Percentiles rank a stretch among this genome's conserved stretches.
These are phyloP conservation scores for Andrena fulva DNA, from an alignment of 2,888 invertebrate species.

Conservation along the genomic window DNA sequence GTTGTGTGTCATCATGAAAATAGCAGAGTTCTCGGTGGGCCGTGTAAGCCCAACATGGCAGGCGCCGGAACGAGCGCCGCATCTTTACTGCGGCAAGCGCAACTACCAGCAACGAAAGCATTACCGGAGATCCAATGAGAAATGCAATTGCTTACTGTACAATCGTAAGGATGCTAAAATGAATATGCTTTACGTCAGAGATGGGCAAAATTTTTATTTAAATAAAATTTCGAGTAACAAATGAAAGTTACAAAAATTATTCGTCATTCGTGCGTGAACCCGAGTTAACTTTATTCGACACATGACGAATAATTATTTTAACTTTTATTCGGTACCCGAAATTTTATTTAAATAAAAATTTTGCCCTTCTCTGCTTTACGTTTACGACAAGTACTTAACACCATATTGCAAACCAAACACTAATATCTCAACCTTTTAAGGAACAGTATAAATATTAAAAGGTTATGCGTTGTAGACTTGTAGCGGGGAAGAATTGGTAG, in stretches of 20 bases:
- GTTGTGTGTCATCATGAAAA: conserved; percentile 88
- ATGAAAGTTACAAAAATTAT: no score
- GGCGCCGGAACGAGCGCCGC: conserved; percentile 72
- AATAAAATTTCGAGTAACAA: no score
- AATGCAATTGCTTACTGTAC: conserved; percentile 71
- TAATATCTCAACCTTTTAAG: conserved; percentile 2
- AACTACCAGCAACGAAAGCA: conserved; percentile 72
- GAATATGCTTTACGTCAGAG: not conserved
- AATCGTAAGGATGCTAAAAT: conserved; percentile 78
- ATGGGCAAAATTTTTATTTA: no score
- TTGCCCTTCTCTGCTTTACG: not conserved
- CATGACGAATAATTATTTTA: no score
- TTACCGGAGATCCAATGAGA: conserved; percentile 72
- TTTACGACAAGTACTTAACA: not conserved
- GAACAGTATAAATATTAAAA: not conserved
- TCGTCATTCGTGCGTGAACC: no score
- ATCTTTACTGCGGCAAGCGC: conserved; percentile 76
- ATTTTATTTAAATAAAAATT: no score
- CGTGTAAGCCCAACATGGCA: conserved; percentile 75
- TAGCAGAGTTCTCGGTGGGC: conserved; percentile 86
- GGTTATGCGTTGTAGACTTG: not conserved
- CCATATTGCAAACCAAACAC: not conserved
- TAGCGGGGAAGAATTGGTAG: not conserved
- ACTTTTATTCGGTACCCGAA: no score
- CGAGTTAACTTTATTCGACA: no score